A percentile compares a stretch with the other conserved stretches of the same genome.
Evolutionary conservation across 2,113 vertebrate species (phyloP).

Genomic region (Ranitomeya imitator): DNA sequence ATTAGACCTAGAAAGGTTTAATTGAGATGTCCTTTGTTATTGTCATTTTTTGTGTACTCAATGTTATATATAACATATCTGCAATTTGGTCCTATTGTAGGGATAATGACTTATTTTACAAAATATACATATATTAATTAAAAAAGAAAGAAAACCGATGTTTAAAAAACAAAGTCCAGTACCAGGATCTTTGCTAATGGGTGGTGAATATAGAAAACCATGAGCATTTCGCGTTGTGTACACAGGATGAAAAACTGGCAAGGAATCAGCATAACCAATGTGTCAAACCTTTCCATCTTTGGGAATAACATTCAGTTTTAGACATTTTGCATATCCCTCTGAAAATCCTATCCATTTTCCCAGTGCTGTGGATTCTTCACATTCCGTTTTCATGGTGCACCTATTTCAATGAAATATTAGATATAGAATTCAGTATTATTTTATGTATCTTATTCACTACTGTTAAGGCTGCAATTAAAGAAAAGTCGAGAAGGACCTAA

Average conservation of each 20-base stretch:
- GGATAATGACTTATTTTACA: too few relatives aligned
- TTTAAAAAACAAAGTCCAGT: too few relatives aligned
- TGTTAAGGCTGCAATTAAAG: not conserved
- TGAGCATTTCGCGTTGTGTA: too few relatives aligned
- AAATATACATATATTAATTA: too few relatives aligned
- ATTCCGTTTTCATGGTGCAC: conserved; percentile 69
- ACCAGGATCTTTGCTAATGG: too few relatives aligned
- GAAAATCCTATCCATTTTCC: conserved; percentile 65
- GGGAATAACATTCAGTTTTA: conserved; percentile 63
- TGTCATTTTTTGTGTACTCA: too few relatives aligned
- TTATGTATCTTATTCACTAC: not conserved
- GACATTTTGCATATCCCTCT: conserved; percentile 63
- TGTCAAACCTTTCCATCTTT: conserved; percentile 63
- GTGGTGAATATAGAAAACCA: too few relatives aligned
- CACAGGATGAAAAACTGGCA: not conserved
- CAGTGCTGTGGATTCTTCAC: conserved; percentile 59
- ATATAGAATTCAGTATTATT: not conserved
- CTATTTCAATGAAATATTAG: conserved; percentile 53
- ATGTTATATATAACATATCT: too few relatives aligned
- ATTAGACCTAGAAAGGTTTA: too few relatives aligned
- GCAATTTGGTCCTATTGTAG: too few relatives aligned
- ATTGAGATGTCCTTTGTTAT: too few relatives aligned
- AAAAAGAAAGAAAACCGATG: too few relatives aligned
- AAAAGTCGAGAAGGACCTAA: not conserved
- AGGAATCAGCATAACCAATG: not conserved